Base-by-base conservation (phyloP, 2,113 vertebrate species). In the Mohoua ochrocephala region DNA sequence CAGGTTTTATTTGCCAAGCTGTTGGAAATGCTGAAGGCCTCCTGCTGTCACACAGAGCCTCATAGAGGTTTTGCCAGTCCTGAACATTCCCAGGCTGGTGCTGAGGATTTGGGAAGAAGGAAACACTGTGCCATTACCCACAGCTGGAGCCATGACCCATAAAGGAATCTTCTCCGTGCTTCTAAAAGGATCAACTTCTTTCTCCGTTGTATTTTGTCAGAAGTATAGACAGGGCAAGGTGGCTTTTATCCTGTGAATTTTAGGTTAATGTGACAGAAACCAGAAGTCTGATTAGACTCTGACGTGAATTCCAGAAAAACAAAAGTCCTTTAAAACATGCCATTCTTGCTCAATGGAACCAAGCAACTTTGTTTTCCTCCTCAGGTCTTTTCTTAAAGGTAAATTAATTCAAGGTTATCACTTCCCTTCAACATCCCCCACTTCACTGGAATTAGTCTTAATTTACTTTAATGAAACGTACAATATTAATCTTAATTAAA, bases 321-420 rank as follows among this genome's bases (percentile, higher is more conserved):
- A 53, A 42, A 90, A 65, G 26, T 86, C 35, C 20, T 78, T 74
- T 81, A 67, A 86, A 94, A 67, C 7, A 24, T 57, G 23, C 8
- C 8, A 8, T 71, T 80, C 64, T 81, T 74, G 26, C 35, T 83
- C 70, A 61, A 11, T 45, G 47, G 47, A 91, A 84, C 31, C 26
- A 61, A 87, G n/a, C 4, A 91, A 71, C 44, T 68, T 95, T 57
- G 7, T 37, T 81, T 86, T 81, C 60, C 28, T 88, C 47, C 76
- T 70, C 50, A 45, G 41, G 85, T 70, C 35, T 89, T 90, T 91
- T 65, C 77, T 93, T 5, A 81, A 86, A 86, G 64, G 68, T 86
- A 95, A 94, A 91, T 93, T 86, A 90, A 95, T 86, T 94, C 71
- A 92, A 92, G 60, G 63, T 88, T 90, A 93, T 87, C 68, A 33